These are phyloP conservation scores for Camponotus fellah DNA, from an alignment of 2,888 invertebrate genomes.

Conservation along the genomic window DNA sequence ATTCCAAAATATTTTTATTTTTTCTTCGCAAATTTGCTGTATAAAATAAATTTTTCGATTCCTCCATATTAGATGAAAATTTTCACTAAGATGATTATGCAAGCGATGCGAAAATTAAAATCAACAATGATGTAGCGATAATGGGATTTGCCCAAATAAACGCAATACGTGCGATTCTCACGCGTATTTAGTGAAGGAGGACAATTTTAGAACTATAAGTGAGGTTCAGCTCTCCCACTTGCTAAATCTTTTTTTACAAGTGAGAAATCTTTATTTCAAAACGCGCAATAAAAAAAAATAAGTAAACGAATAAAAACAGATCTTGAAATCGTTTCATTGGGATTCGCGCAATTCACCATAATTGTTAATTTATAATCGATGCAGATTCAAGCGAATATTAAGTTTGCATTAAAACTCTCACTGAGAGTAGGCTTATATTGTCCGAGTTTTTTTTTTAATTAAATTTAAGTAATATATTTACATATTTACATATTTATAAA, in stretches of 20 bases:
- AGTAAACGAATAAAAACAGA: neutral
- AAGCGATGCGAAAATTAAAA: conserved; percentile 52
- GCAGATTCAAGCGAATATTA: conserved; percentile 11
- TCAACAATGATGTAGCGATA: conserved; percentile 1
- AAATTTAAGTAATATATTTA: neutral
- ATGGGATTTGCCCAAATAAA: conserved; percentile 9
- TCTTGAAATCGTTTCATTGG: neutral
- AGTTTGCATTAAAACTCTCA: neutral
- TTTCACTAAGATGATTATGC: conserved; percentile 8
- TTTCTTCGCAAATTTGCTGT: neutral
- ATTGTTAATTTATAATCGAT: neutral
- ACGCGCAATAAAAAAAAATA: neutral
- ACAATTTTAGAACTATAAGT: neutral
- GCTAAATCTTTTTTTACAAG: neutral
- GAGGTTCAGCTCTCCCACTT: neutral
- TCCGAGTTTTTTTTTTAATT: neutral
- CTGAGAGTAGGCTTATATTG: neutral
- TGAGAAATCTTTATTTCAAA: neutral
- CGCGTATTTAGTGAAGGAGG: neutral
- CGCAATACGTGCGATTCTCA: neutral
- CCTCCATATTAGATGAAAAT: neutral
- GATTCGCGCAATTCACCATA: neutral
- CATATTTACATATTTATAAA: neutral
- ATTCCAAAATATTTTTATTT: neutral
- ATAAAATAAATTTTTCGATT: neutral